A percentile compares a stretch with the other conserved stretches of the same genome.
These are phyloP conservation scores for Caenorhabditis panamensis DNA, from an alignment of 2,888 invertebrate genomes.

Conservation along the genomic window DNA sequence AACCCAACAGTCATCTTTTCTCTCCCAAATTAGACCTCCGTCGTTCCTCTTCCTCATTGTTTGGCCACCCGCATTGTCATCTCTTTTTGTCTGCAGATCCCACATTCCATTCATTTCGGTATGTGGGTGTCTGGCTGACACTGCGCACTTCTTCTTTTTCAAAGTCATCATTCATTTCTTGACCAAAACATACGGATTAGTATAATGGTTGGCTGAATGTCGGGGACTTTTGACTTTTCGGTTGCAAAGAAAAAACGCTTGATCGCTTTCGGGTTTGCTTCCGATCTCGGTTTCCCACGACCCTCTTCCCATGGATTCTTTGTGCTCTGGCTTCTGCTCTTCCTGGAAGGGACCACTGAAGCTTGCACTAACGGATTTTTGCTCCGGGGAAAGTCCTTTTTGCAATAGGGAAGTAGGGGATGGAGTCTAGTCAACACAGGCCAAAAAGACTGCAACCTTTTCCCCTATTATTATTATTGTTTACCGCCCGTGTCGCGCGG, in stretches of 20 bases:
- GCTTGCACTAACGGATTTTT: conserved; percentile 1
- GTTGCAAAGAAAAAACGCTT: conserved; percentile 1
- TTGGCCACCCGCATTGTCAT: not conserved
- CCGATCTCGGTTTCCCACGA: not conserved
- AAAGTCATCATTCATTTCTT: not conserved
- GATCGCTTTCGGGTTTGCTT: conserved; percentile 1
- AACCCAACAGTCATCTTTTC: not conserved
- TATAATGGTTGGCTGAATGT: not conserved
- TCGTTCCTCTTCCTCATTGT: no score
- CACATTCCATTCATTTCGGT: not conserved
- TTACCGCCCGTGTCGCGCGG: conserved; percentile 12
- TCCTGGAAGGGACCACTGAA: not conserved
- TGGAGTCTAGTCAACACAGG: conserved; percentile 7
- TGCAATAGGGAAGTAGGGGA: conserved; percentile 13
- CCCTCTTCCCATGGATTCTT: conserved; percentile 1
- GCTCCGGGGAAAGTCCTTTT: not conserved
- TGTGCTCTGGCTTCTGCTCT: conserved; percentile 15
- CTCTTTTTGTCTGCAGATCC: conserved; percentile 1
- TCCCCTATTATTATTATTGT: conserved; percentile 21
- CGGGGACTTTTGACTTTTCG: no score
- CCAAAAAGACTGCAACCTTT: conserved; percentile 23
- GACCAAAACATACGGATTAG: conserved; percentile 46
- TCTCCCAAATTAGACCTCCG: not conserved
- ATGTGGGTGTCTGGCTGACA: conserved; percentile 34
- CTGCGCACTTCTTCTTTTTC: conserved; percentile 27